phyloP scores from a whole-genome alignment of 53 echinoderm and acorn worm genomes.

The Pentamera pediparva region DNA sequence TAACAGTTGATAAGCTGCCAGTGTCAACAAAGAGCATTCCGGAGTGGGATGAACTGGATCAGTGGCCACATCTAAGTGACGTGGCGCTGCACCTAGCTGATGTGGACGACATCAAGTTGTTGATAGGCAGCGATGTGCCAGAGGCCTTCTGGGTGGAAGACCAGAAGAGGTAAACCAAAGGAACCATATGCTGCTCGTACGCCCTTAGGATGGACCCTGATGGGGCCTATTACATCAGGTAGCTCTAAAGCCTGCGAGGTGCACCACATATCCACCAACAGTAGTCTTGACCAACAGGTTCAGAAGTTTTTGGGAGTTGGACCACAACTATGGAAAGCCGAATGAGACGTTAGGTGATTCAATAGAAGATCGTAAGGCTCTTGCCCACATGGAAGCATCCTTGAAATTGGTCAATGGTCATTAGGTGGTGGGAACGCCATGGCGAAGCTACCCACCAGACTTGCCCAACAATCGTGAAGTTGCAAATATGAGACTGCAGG shows the following conservation, averaged over 20 bases:
- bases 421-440: slow-evolving; percentile 44
- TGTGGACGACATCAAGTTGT: neutral
- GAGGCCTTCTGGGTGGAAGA: slow-evolving; percentile 44
- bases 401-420: slow-evolving; percentile 23
- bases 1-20: slow-evolving; percentile 41
- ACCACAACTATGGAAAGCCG: neutral
- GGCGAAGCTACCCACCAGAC: slow-evolving; percentile 6
- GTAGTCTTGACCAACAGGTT: slow-evolving; percentile 13
- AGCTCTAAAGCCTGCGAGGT: neutral
- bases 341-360: neutral
- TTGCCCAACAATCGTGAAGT: slow-evolving; percentile 32
- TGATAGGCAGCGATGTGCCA: slow-evolving; percentile 36
- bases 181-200: slow-evolving; percentile 36
- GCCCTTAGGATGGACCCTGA: slow-evolving; percentile 27
- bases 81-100: neutral
- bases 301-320: slow-evolving; percentile 42
- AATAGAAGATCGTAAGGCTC: too few relatives aligned
- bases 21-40: slow-evolving; percentile 21
- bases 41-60: neutral
- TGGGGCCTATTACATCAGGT: slow-evolving; percentile 4
- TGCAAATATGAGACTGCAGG: slow-evolving; percentile 32
- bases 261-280: neutral
- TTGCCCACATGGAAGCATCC: slow-evolving; percentile 34
- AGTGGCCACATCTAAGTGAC: slow-evolving; percentile 37
- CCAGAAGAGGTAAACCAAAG: slow-evolving; percentile 30